Evolutionary conservation across 1,140 invertebrate species (phyloP).

Genomic region (Anoplophora glabripennis): DNA sequence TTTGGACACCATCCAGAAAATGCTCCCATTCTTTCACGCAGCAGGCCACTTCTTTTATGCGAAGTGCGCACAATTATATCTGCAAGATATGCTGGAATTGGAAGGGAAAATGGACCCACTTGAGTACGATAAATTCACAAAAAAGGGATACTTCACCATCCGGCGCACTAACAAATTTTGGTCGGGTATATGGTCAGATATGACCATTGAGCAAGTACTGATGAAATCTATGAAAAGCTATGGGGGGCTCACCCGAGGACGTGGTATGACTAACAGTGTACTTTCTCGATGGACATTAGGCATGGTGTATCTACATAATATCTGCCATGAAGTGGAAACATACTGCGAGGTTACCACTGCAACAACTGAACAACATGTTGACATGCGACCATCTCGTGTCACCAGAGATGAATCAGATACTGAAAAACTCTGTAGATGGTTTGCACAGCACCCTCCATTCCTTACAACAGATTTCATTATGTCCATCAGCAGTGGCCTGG

Average conservation of each 20-base stretch:
- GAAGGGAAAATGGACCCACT: constrained; percentile 23
- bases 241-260: constrained; percentile 35
- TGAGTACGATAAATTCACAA: constrained; percentile 16
- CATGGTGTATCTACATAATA: constrained; percentile 13
- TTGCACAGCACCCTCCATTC: constrained; percentile 34
- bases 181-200: constrained; percentile 48
- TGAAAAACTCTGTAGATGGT: constrained; percentile 33
- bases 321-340: constrained; percentile 26
- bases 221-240: constrained; percentile 46
- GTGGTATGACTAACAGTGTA: constrained; percentile 27
- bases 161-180: constrained; percentile 45
- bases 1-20: constrained; percentile 37
- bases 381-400: constrained; percentile 39
- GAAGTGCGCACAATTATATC: constrained; percentile 50
- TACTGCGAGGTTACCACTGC: constrained; percentile 19
- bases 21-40: constrained; percentile 49
- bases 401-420: constrained; percentile 34
- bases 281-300: constrained; percentile 26
- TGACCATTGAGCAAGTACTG: constrained; percentile 47
- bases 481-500: constrained; percentile 41
- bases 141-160: constrained; percentile 41
- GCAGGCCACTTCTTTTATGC: constrained; percentile 51
- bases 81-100: constrained; percentile 48
- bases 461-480: constrained; percentile 34
- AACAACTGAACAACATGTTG: constrained; percentile 33